phyloP scores from a whole-genome alignment of 2,797 vertebrate genomes.

The Neolamprologus multifasciatus region DNA sequence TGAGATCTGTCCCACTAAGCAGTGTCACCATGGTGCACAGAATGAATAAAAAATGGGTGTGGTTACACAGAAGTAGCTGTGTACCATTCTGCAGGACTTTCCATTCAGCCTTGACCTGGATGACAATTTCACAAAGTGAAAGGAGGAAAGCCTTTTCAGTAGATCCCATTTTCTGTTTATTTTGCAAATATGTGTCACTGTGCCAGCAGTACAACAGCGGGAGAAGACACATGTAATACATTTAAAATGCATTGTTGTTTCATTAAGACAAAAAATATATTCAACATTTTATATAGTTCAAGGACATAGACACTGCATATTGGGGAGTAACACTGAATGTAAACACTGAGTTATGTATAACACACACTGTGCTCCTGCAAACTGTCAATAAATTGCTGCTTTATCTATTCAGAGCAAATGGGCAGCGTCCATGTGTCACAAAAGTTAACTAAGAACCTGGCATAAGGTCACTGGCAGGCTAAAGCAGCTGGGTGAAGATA shows the following conservation, averaged over 20 bases:
- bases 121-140: neutral
- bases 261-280: neutral
- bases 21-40: neutral
- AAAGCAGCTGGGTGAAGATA: neutral
- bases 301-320: neutral
- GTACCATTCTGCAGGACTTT: neutral
- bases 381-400: neutral
- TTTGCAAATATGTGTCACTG: neutral
- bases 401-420: conserved; percentile 15
- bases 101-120: neutral
- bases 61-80: neutral
- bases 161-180: neutral
- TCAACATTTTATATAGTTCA: neutral
- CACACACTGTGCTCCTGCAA: neutral
- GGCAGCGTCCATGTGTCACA: neutral
- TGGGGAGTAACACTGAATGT: neutral
- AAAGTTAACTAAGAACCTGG: neutral
- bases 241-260: neutral
- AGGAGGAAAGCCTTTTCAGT: neutral
- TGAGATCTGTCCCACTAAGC: neutral
- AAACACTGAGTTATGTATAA: neutral
- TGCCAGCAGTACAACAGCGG: neutral
- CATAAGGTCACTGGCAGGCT: neutral
- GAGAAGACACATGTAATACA: neutral
- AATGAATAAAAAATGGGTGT: neutral